Evolutionary conservation across 2,797 vertebrate genomes (phyloP), one percentile per base, ranked within the genome.

Genomic region (Macroramphosus scolopax): DNA sequence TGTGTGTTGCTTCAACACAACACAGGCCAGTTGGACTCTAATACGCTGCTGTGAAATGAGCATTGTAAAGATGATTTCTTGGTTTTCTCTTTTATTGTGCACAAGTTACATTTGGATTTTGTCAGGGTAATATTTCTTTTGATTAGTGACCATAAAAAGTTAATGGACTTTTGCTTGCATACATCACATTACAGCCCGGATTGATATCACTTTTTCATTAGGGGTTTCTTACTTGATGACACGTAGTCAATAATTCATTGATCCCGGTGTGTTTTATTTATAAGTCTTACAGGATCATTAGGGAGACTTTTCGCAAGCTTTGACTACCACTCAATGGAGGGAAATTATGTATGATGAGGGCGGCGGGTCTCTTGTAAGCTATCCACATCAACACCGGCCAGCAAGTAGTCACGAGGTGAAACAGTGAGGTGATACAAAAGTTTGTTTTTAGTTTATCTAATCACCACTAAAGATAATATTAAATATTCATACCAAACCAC

Each of bases 261-360:
- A 89, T 83, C 58, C 7, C 8, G 6, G 37, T 41, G 63, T 87
- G 72, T 82, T 85, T 89, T 83, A 89, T 88, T 85, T 72, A 90
- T 87, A 76, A 51, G 56, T 78, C 51, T 70, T 62, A 71, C 58
- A 56, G 64, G 68, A 73, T 82, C 80, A 83, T 84, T 87, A 80
- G n/a, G n/a, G n/a, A n/a, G n/a, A n/a, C n/a, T 77, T 78, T 80
- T 69, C 57, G 53, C 41, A 41, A 69, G 78, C 70, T 70, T 61
- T 80, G 67, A 80, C 56, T 68, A 66, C 38, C 32, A 51, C 40
- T 80, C 43, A 73, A 60, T 76, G 59, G 49, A 82, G 66, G 65
- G 46, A 55, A 78, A 80, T 72, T 70, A 81, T 80, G 75, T 81
- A 49, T 60, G 53, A 85, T 67, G 55, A 71, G 60, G 55, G 41